A percentile compares a stretch with the other conserved stretches of the same genome.
phyloP scores from a whole-genome alignment of 2,113 vertebrate genomes.

The Phocoena phocoena region DNA sequence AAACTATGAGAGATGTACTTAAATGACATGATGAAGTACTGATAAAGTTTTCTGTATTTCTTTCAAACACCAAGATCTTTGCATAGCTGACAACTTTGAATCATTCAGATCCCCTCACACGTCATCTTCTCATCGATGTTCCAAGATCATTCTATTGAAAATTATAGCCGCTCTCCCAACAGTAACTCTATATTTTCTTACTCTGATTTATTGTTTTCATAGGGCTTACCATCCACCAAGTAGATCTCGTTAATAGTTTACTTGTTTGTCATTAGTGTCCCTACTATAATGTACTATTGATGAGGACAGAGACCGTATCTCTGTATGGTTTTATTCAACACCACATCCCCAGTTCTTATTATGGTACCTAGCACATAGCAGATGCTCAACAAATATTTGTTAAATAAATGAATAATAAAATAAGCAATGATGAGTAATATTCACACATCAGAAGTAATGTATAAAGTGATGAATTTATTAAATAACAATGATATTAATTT shows the following conservation, averaged over 20 bases:
- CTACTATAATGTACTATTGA: background rate
- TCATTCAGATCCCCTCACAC: background rate
- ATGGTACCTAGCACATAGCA: background rate
- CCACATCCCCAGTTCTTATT: background rate
- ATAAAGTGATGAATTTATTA: background rate
- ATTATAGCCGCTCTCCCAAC: background rate
- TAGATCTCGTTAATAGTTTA: background rate
- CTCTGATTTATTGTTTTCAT: background rate
- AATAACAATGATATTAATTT: background rate
- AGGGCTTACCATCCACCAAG: background rate
- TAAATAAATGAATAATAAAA: background rate
- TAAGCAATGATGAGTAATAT: background rate
- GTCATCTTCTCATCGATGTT: background rate
- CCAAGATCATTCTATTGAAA: background rate
- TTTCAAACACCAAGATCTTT: background rate
- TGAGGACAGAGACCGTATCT: background rate
- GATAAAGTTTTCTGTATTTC: background rate
- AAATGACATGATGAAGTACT: background rate
- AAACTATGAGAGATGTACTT: background rate
- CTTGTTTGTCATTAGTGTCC: background rate
- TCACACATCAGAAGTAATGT: background rate
- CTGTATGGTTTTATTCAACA: background rate
- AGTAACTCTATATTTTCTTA: background rate
- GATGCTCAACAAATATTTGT: background rate
- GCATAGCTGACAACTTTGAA: background rate